Percentiles rank a stretch among this genome's conserved stretches.
phyloP scores from a whole-genome alignment of 2,113 vertebrate species.

The Dolichotis patagonum region DNA sequence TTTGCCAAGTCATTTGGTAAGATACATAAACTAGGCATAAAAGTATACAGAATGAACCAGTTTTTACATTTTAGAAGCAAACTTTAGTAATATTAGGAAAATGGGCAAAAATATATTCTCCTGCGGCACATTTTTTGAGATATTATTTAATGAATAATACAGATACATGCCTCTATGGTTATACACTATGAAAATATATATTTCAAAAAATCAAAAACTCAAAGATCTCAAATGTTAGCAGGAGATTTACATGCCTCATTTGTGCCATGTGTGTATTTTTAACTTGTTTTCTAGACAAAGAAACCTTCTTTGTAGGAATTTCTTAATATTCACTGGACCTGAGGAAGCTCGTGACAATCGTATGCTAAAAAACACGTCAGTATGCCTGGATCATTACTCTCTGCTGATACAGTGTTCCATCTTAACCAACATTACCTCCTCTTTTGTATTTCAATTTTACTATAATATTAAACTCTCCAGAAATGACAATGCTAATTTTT shows the following conservation, averaged over 20 bases:
- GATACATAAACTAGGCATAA: background rate
- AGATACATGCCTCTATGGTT: background rate
- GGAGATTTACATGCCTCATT: background rate
- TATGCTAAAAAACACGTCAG: conserved; percentile 30
- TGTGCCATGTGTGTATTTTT: background rate
- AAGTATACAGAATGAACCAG: background rate
- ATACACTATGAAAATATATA: background rate
- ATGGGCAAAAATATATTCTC: background rate
- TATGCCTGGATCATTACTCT: conserved; percentile 17
- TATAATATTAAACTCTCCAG: conserved; percentile 42
- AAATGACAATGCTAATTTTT: conserved; percentile 45
- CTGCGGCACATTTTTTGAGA: background rate
- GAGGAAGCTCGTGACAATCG: background rate
- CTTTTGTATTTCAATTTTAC: conserved; percentile 50
- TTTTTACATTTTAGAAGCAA: conserved; percentile 4
- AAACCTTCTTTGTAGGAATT: background rate
- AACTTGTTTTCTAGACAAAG: conserved; percentile 23
- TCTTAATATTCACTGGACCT: background rate
- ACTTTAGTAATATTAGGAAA: background rate
- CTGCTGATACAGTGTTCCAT: background rate
- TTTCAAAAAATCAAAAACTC: conserved; percentile 48
- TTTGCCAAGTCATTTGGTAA: background rate
- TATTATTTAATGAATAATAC: background rate
- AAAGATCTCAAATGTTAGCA: background rate
- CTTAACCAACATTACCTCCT: background rate